Conservation (phyloP, 2,888 invertebrate species). For the Meloe dianella region DNA sequence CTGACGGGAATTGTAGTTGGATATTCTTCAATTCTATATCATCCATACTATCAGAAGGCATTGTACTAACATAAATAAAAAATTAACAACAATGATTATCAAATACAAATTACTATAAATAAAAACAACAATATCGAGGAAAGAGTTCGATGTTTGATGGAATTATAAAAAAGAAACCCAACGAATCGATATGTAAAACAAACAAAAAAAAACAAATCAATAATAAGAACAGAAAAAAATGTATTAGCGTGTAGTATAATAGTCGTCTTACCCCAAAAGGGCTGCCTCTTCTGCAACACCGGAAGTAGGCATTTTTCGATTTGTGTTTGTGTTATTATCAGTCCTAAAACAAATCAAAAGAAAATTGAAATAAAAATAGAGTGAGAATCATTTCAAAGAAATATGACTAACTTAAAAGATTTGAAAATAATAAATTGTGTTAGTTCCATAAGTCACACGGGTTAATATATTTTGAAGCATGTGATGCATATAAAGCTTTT, state of each 20-base stretch:
- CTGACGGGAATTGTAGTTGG: constrained; percentile 81
- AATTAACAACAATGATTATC: constrained; percentile 9
- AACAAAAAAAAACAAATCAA: constrained; percentile 8
- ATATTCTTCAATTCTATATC: constrained; percentile 91
- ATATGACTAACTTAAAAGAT: background rate
- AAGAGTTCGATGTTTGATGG: background rate
- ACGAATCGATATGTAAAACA: too few relatives aligned
- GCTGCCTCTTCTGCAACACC: constrained; percentile 83
- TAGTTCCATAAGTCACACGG: background rate
- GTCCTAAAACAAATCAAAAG: constrained; percentile 53
- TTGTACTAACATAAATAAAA: constrained; percentile 65
- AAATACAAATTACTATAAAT: background rate
- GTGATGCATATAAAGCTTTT: background rate
- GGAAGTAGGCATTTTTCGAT: constrained; percentile 72
- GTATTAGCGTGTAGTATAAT: constrained; percentile 31
- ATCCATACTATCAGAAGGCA: constrained; percentile 90
- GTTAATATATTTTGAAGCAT: constrained; percentile 1
- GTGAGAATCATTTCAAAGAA: background rate
- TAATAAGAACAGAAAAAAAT: constrained; percentile 26
- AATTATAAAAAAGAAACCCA: background rate
- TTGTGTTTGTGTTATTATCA: constrained; percentile 55
- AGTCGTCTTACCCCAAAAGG: constrained; percentile 79
- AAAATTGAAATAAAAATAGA: constrained; percentile 10
- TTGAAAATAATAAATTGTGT: background rate
- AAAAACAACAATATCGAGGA: background rate